phyloP scores from a whole-genome alignment of 2,113 vertebrate genomes.

The Pterophyllum scalare region DNA sequence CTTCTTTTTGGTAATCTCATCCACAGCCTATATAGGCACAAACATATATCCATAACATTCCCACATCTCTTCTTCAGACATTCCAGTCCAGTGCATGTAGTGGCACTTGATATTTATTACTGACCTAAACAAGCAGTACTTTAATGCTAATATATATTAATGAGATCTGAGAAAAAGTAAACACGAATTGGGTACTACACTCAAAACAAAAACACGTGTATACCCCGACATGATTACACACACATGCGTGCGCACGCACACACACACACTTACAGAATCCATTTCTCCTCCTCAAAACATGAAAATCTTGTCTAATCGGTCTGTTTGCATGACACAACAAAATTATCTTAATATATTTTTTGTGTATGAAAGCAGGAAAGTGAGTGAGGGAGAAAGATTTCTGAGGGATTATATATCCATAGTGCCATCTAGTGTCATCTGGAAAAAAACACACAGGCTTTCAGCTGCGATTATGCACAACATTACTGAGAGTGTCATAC shows the following conservation, averaged over 20 bases:
- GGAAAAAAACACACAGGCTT: slow-evolving; percentile 15
- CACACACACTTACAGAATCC: neutral
- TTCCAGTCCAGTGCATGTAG: neutral
- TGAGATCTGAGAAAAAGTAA: neutral
- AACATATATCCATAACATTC: neutral
- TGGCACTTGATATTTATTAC: neutral
- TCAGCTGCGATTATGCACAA: slow-evolving; percentile 1
- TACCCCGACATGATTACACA: neutral
- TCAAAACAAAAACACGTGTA: neutral
- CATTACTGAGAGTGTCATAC: neutral
- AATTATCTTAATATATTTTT: neutral
- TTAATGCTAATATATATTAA: neutral
- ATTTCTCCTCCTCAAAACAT: neutral
- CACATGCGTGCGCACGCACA: neutral
- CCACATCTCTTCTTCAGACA: neutral
- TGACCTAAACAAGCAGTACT: neutral
- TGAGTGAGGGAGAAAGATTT: slow-evolving; percentile 15
- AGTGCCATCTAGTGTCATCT: slow-evolving; percentile 84
- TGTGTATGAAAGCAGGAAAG: neutral
- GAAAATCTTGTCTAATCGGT: neutral
- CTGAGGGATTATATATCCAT: slow-evolving; percentile 64
- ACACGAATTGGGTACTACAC: neutral
- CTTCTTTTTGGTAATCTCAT: neutral
- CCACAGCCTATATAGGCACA: neutral
- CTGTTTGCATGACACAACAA: slow-evolving; percentile 22